These are phyloP conservation scores for Odontamblyopus lacepedii DNA, from an alignment of 2,797 vertebrate genomes.

Conservation along the genomic window DNA sequence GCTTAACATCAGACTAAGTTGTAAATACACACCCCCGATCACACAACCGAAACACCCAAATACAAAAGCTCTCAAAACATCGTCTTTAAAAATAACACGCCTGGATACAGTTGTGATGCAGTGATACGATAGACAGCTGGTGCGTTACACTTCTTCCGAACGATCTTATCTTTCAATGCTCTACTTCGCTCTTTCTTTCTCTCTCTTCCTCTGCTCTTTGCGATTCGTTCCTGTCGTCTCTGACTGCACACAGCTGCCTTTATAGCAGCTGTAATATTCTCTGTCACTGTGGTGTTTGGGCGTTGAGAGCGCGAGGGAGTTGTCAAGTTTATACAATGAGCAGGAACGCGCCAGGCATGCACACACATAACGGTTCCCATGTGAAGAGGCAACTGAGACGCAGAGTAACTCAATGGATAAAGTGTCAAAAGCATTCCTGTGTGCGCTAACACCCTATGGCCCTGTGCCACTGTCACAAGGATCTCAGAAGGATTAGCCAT, in stretches of 20 bases:
- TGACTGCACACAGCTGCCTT: constrained; percentile 65
- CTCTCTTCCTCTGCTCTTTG: background rate
- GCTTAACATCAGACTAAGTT: too few relatives aligned
- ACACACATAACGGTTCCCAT: constrained; percentile 52
- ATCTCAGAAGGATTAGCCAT: constrained; percentile 35
- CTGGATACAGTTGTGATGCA: background rate
- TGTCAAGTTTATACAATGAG: constrained; percentile 22
- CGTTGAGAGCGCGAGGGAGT: constrained; percentile 33
- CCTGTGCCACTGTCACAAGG: constrained; percentile 35
- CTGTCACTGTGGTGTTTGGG: constrained; percentile 26
- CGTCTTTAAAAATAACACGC: background rate
- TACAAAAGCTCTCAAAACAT: background rate
- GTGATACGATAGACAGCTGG: constrained; percentile 30
- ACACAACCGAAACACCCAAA: background rate
- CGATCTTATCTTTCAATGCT: constrained; percentile 48
- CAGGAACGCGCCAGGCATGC: constrained; percentile 19
- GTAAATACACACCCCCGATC: too few relatives aligned
- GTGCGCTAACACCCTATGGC: constrained; percentile 27
- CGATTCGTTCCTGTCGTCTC: constrained; percentile 40
- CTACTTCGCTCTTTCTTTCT: constrained; percentile 16
- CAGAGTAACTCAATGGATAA: constrained; percentile 46
- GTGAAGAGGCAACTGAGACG: constrained; percentile 48
- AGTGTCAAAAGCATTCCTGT: constrained; percentile 29
- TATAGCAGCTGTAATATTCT: constrained; percentile 68
- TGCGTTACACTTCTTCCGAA: constrained; percentile 24